Evolutionary conservation across 2,888 invertebrate genomes (phyloP).

Genomic region (Caenorhabditis afra): DNA sequence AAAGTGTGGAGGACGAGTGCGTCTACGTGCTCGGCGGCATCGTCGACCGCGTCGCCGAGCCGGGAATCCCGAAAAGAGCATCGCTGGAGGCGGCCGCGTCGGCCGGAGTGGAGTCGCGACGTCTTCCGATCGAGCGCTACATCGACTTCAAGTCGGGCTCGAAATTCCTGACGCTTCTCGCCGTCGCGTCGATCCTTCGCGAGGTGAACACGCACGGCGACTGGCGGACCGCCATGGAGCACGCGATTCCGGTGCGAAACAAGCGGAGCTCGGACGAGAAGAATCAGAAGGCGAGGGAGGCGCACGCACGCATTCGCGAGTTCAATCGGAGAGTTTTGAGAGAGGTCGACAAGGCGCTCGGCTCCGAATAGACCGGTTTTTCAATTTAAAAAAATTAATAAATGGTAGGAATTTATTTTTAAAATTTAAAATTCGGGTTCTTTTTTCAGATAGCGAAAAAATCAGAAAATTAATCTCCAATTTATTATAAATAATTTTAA

Average conservation of each 20-base stretch:
- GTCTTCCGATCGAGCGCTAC: constrained; percentile 50
- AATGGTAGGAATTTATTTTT: constrained; percentile 1
- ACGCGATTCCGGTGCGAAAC: constrained; percentile 73
- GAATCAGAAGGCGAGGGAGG: constrained; percentile 51
- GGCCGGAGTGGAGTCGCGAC: constrained; percentile 66
- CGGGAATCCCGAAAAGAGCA: constrained; percentile 69
- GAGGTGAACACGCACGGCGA: constrained; percentile 71
- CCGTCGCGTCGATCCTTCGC: constrained; percentile 74
- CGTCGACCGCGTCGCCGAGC: constrained; percentile 76
- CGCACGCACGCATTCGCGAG: constrained; percentile 57
- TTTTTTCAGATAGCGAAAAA: too few relatives aligned
- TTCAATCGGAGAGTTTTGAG: constrained; percentile 66
- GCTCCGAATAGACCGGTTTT: too few relatives aligned
- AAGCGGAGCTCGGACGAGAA: constrained; percentile 65
- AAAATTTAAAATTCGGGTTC: not conserved
- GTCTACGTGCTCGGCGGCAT: constrained; percentile 78
- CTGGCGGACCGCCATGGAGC: constrained; percentile 69
- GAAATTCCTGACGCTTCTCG: constrained; percentile 73
- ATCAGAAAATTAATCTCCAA: too few relatives aligned
- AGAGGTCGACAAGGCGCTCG: constrained; percentile 24
- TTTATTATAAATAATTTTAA: too few relatives aligned
- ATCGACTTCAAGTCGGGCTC: constrained; percentile 70
- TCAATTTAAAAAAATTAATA: too few relatives aligned
- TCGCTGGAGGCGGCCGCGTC: constrained; percentile 69
- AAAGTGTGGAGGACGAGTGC: constrained; percentile 61